Percentiles rank a stretch among this genome's conserved stretches.
Evolutionary conservation across 1,140 invertebrate genomes (phyloP).

Genomic region (Penaeus vannamei): DNA sequence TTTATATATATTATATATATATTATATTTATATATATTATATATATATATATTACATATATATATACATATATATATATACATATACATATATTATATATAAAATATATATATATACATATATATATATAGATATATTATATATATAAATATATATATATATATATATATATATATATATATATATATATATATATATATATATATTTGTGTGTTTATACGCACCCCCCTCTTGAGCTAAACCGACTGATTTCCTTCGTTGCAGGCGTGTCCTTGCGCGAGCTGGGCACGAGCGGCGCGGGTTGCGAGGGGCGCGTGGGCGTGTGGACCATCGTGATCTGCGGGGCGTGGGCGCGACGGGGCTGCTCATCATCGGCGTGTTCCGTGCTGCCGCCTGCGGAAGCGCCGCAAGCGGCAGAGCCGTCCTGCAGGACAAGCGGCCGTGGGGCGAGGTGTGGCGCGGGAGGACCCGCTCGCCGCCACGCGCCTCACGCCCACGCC

Average conservation of each 20-base stretch:
- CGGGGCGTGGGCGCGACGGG: constrained; percentile 9
- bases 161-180: no score
- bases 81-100: no score
- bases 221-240: no score
- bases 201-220: no score
- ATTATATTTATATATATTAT: no score
- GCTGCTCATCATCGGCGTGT: constrained; percentile 27
- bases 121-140: no score
- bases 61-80: no score
- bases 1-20: no score
- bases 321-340: constrained; percentile 47
- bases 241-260: not conserved
- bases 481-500: constrained; percentile 42
- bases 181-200: no score
- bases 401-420: constrained; percentile 22
- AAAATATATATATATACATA: no score
- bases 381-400: constrained; percentile 40
- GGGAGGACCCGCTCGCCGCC: constrained; percentile 31
- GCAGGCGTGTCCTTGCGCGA: constrained; percentile 47
- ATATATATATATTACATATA: no score
- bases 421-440: constrained; percentile 30
- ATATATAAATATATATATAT: no score
- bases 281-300: constrained; percentile 29
- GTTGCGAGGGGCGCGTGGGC: constrained; percentile 31
- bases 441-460: constrained; percentile 45